Evolutionary conservation across 2,888 invertebrate genomes (phyloP), one percentile per base, ranked within the genome.

Genomic region (Drosophila bunnanda): DNA sequence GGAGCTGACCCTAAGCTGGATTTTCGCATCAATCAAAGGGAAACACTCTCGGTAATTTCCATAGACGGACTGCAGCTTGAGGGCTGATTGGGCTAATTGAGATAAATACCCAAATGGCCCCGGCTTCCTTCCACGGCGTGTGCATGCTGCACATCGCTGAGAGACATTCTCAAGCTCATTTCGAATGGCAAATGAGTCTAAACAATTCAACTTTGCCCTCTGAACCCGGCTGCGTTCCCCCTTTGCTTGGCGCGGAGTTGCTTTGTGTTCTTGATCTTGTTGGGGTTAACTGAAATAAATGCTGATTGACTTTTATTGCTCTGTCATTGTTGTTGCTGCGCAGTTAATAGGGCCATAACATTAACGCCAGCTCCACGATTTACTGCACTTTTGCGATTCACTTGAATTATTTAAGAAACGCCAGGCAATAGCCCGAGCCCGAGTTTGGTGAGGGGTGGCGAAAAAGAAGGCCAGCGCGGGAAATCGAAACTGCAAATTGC

Each of bases 271-370:
- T 76, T 48, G 68, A 66, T 72, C 41, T 62, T 68, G 65, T 77
- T 73, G 72, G 78, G 67, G 78, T 72, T 76, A 85, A 87, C 76
- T 79, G 71, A 81, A 85, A 88, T 81, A 79, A 87, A 89, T 86
- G 89, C 74, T 86, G 89, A 89, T 84, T 85, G 88, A 87, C 82
- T 88, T 88, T 88, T 83, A 88, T 88, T 82, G 87, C 59, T 57
- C 64, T 69, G 78, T 75, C 74, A 73, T 67, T 72, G 72, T 64
- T 65, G 70, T 50, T 62, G 75, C 52, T 61, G 59, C 70, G 66
- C 57, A 71, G 74, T 75, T 82, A 84, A 82, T 79, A 75, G 77
- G 70, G 77, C 66, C 70, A 70, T 59, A 75, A 72, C 64, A 62
- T 75, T 60, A 75, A 73, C 77, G 60, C 57, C 68, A 75, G 55